A percentile compares a stretch with the other conserved stretches of the same genome.
Evolutionary conservation across 92 coral and sea anemone genomes (phyloP).

Genomic region (Isaurus tuberculatus): DNA sequence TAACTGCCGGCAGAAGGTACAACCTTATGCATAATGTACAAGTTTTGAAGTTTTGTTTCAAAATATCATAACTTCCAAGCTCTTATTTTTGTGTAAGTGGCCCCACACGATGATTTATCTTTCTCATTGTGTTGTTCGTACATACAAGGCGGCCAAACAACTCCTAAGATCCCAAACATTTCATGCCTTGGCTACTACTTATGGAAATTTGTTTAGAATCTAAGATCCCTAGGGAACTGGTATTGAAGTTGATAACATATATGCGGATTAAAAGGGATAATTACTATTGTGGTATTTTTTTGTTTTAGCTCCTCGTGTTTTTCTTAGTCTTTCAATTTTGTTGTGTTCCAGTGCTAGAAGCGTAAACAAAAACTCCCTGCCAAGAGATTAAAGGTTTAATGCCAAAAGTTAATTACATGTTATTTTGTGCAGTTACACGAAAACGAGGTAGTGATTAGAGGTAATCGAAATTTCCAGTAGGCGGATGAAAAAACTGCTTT

Average conservation of each 20-base stretch:
- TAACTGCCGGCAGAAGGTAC: slow-evolving; percentile 52
- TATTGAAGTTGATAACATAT: too few species aligned
- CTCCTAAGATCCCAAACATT: background rate
- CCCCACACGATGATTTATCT: background rate
- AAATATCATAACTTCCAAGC: background rate
- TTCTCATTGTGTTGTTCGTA: background rate
- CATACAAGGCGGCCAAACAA: background rate
- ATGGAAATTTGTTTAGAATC: slow-evolving; percentile 21
- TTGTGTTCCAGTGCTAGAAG: too few species aligned
- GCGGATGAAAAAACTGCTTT: too few species aligned
- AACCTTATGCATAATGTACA: slow-evolving; percentile 59
- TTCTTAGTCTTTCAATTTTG: too few species aligned
- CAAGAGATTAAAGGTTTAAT: too few species aligned
- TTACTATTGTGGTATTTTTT: too few species aligned
- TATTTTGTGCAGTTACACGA: too few species aligned
- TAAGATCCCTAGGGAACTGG: background rate
- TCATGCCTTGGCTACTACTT: background rate
- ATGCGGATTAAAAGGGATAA: too few species aligned
- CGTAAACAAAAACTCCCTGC: too few species aligned
- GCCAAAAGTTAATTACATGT: background rate
- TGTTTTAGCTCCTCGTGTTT: too few species aligned
- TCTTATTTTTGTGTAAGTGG: background rate
- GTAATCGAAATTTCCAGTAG: too few species aligned
- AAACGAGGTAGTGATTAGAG: too few species aligned
- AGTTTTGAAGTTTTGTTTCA: background rate